Conservation (phyloP, 2,113 vertebrate genomes). For the Corvus hawaiiensis region DNA sequence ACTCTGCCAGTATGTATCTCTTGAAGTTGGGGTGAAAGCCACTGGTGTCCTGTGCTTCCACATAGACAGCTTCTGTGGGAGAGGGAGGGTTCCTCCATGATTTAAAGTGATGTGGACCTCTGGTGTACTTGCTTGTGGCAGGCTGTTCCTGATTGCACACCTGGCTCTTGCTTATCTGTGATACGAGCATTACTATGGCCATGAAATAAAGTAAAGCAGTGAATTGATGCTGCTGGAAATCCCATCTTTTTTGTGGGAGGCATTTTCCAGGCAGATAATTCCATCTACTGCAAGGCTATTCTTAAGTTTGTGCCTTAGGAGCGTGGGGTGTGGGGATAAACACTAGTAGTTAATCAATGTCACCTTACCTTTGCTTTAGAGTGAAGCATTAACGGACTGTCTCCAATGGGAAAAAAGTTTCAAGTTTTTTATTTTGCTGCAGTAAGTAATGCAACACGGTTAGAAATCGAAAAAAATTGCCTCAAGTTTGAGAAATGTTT, state of each 20-base stretch:
- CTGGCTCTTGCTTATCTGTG: neutral
- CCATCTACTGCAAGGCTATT: neutral
- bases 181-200: neutral
- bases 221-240: neutral
- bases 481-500: neutral
- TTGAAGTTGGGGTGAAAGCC: neutral
- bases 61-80: neutral
- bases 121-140: neutral
- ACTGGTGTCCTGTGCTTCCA: neutral
- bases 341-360: neutral
- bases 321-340: neutral
- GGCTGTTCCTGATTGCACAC: neutral
- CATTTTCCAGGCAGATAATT: neutral
- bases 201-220: neutral
- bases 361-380: neutral
- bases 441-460: neutral
- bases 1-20: rapidly evolving
- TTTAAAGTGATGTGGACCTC: neutral
- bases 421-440: neutral
- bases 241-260: neutral
- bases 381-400: neutral
- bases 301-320: neutral
- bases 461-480: neutral
- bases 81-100: neutral
- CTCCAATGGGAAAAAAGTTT: neutral